Base-by-base conservation (phyloP, 2,113 vertebrate genomes). In the Hylia prasina region DNA sequence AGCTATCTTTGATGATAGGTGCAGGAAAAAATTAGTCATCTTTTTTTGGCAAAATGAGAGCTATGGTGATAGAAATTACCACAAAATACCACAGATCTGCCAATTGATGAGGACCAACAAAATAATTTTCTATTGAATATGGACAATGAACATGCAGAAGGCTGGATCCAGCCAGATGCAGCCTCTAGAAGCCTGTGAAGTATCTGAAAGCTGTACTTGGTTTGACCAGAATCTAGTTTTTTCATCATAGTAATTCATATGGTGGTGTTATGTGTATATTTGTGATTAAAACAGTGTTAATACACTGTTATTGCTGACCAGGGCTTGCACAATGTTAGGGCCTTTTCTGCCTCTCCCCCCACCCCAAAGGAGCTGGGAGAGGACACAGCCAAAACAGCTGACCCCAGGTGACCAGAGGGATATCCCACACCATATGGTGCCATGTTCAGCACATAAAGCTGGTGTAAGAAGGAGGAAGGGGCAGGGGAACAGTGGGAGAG, bases 401-500 rank as follows among this genome's bases (percentile, higher is more conserved):
- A 54, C 3, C 42, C 25, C 44, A 17, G 5, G 7, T 21, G 39
- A 40, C 31, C 53, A 21, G 9, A 30, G 44, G n/a, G 22, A 21
- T 48, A 24, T 22, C 5, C 28, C 53, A 23, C 3, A 31, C 6
- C 5, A 0, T 5, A 3, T 1, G 24, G 9, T 0, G 0, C 14
- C 56, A 2, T 31, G 19, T 4, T 13, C n/a, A 47, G 37, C 15
- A 8, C 1, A 5, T 2, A 40, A 28, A 71, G 15, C n/a, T 44
- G 24, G 6, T 18, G 15, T 8, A 16, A n/a, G 22, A 16, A 51
- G 16, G 8, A 28, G 20, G 6, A 5, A 28, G 0, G 1, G 37
- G 8, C 18, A 7, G 15, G 12, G 10, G 15, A 3, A 40, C 24
- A 15, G 39, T 78, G 0, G 0, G 11, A 40, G 64, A 20, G 15